Percentiles rank a stretch among this genome's conserved stretches.
Conservation (phyloP, 2,888 invertebrate species). For the Phortica okadai region DNA sequence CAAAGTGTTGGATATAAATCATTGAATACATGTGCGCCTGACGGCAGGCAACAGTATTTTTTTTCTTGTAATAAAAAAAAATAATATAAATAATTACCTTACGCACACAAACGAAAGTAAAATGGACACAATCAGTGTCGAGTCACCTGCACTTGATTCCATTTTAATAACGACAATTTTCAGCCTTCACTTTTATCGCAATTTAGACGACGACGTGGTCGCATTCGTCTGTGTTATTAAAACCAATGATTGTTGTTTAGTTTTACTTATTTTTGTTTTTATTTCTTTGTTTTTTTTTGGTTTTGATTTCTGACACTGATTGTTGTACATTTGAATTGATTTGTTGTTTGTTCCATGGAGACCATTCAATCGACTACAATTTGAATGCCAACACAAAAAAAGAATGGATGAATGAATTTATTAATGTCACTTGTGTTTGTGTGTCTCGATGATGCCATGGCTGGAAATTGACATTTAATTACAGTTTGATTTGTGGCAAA, state of each 20-base stretch:
- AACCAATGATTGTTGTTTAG: constrained; percentile 13
- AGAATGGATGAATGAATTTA: not conserved
- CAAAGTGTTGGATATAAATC: constrained; percentile 19
- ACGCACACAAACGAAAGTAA: not conserved
- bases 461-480: constrained; percentile 66
- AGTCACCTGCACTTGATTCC: constrained; percentile 55
- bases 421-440: not conserved
- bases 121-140: not conserved
- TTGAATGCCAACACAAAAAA: not conserved
- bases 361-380: not conserved
- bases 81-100: not conserved
- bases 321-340: constrained; percentile 10
- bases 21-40: not conserved
- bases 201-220: not conserved
- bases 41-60: not conserved
- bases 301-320: not conserved
- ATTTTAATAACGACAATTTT: constrained; percentile 58
- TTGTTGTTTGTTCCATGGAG: constrained; percentile 13
- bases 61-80: not conserved
- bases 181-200: constrained; percentile 24
- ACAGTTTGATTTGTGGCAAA: constrained; percentile 39
- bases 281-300: not conserved
- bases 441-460: not conserved
- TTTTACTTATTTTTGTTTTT: not conserved
- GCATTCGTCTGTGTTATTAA: constrained; percentile 11